Base-by-base conservation (phyloP, 2,113 vertebrate species). In the Oxygymnocypris stewartii region DNA sequence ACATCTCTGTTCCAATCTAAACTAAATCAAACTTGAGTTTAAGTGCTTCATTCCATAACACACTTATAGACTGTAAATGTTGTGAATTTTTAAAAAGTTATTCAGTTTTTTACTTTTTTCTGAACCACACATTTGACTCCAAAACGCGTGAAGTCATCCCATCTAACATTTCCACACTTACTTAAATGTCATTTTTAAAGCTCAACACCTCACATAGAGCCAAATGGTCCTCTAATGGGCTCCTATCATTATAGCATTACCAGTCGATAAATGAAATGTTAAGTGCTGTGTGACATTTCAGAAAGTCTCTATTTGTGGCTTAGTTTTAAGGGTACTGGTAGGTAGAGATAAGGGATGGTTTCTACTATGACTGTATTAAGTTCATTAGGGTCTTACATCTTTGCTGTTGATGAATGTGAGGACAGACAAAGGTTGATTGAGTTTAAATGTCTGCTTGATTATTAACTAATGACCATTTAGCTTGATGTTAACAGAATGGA, bases 161-260 rank as follows among this genome's bases (percentile, higher is more conserved):
- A 57, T 75, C 82, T 93, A 82, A 90, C 88, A 88, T 91, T 87
- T 90, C 88, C 87, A 92, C 88, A 88, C 86, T 54, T 86, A 88
- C 75, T 89, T 89, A 92, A 92, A 92, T 94, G 90, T 90, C 82
- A 85, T 91, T 93, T 92, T 93, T 82, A 79, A 92, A 93, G 88
- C 89, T 85, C 87, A 89, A 83, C 83, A 83, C 83, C 86, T 91
- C 90, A 92, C 91, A 90, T 89, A 85, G 84, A 89, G 84, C 79
- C 79, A 83, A 90, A 88, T 86, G 89, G 91, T 84, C 90, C 51
- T 90, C 82, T 91, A 91, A 92, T 89, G 86, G 88, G 90, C 90
- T 90, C 88, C 76, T 89, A 81, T 87, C 88, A 90, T 91, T 89
- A 88, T 82, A 85, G 82, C 40, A 69, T 87, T 86, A 85, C 85